A percentile compares a stretch with the other conserved stretches of the same genome.
These are phyloP conservation scores for Dryococelus australis DNA, from an alignment of 2,888 invertebrate species.

Conservation along the genomic window DNA sequence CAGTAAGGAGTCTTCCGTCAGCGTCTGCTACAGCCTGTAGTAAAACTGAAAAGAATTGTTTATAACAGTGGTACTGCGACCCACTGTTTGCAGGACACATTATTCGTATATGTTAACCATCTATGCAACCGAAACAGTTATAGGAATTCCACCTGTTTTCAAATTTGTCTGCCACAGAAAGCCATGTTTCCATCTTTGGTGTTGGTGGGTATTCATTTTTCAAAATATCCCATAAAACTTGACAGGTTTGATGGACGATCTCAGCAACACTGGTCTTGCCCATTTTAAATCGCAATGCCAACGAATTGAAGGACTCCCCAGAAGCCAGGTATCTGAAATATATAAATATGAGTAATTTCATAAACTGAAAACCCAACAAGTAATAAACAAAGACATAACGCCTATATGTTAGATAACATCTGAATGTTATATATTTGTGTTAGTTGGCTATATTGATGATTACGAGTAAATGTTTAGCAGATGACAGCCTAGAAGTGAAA, in stretches of 20 bases:
- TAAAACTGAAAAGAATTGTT: conserved; percentile 1
- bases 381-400: not conserved
- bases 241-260: not conserved
- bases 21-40: conserved; percentile 6
- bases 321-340: not conserved
- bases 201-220: not conserved
- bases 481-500: too few relatives aligned
- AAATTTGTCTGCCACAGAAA: not conserved
- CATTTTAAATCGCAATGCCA: not conserved
- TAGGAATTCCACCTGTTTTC: not conserved
- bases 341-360: not conserved
- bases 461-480: too few relatives aligned
- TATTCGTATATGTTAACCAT: not conserved
- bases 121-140: not conserved
- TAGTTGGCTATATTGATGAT: too few relatives aligned
- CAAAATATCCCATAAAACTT: not conserved
- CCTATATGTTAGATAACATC: too few relatives aligned
- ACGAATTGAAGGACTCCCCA: not conserved
- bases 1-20: not conserved
- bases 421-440: too few relatives aligned
- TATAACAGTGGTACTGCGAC: conserved; percentile 8
- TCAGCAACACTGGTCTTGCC: not conserved
- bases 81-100: not conserved
- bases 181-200: not conserved
- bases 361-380: not conserved